Evolutionary conservation across 1,140 invertebrate genomes (phyloP).

Genomic region (Saccostrea glomerata): DNA sequence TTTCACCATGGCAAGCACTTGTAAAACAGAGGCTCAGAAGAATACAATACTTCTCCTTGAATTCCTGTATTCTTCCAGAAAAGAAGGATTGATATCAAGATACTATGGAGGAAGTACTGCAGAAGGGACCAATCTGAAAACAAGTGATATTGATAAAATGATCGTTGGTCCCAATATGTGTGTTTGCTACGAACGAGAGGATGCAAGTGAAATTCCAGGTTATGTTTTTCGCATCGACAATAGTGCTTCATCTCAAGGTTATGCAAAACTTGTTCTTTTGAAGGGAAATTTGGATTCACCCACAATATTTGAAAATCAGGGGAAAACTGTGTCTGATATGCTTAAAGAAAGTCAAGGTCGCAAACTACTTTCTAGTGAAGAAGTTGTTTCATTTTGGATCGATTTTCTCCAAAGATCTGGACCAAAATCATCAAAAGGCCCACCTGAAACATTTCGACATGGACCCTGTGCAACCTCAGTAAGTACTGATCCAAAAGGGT

Average conservation of each 20-base stretch:
- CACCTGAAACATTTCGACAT: constrained; percentile 41
- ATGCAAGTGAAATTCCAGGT: not conserved
- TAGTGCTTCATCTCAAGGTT: constrained; percentile 14
- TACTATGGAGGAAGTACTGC: constrained; percentile 44
- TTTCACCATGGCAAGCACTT: constrained; percentile 38
- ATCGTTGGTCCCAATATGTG: constrained; percentile 24
- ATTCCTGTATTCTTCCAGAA: constrained; percentile 7
- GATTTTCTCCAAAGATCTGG: not conserved
- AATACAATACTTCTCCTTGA: constrained; percentile 33
- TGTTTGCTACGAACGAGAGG: not conserved
- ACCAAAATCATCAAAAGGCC: not conserved
- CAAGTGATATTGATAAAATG: constrained; percentile 50
- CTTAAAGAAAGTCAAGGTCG: not conserved
- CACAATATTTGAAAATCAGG: constrained; percentile 42
- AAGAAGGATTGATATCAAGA: not conserved
- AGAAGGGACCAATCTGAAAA: constrained; percentile 30
- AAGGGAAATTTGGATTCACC: not conserved
- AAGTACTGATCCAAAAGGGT: constrained; percentile 10
- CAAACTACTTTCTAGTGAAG: constrained; percentile 36
- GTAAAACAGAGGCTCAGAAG: constrained; percentile 27
- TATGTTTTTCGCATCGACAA: constrained; percentile 14
- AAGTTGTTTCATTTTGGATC: constrained; percentile 40
- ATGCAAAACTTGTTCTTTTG: constrained; percentile 21
- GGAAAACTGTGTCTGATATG: constrained; percentile 29
- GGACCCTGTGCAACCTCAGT: constrained; percentile 33